Conservation (phyloP, 2,888 invertebrate species). For the Hirtodrosophila alboralis region DNA sequence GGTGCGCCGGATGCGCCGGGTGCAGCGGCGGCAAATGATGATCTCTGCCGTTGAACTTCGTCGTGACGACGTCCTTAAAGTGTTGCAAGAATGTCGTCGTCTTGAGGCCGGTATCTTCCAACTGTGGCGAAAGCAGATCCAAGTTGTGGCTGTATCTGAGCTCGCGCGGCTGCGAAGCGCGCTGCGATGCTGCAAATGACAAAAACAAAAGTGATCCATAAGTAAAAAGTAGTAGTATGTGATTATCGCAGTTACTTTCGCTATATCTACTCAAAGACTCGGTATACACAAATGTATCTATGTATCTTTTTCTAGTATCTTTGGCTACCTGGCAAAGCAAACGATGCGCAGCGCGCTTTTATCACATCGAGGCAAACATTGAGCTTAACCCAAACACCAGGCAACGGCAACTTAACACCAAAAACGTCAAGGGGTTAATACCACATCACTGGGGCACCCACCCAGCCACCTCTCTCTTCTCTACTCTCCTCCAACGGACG, state of each 20-base stretch:
- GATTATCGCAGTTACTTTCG: constrained; percentile 36
- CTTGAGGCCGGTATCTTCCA: constrained; percentile 83
- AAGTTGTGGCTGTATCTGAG: constrained; percentile 74
- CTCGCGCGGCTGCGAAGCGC: constrained; percentile 59
- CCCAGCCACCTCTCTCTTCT: constrained; percentile 23
- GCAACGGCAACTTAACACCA: constrained; percentile 76
- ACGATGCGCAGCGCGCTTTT: constrained; percentile 42
- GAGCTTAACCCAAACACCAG: constrained; percentile 81
- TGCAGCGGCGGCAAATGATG: constrained; percentile 82
- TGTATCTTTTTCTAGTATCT: constrained; percentile 10
- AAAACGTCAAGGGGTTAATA: constrained; percentile 77
- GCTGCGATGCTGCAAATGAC: constrained; percentile 56
- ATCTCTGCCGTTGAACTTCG: constrained; percentile 83
- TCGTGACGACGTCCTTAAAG: constrained; percentile 84
- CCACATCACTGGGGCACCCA: constrained; percentile 54
- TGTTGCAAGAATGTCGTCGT: constrained; percentile 84
- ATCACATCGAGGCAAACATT: constrained; percentile 69
- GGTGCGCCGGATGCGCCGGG: constrained; percentile 77
- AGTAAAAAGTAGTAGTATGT: neutral
- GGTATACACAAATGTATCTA: neutral
- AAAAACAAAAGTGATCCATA: constrained; percentile 1
- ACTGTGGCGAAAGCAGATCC: constrained; percentile 79
- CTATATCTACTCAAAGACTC: constrained; percentile 6
- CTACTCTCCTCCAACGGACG: constrained; percentile 9
- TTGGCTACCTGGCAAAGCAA: constrained; percentile 65